Conservation (phyloP, 2,888 invertebrate species). For the Oscheius sp. region DNA sequence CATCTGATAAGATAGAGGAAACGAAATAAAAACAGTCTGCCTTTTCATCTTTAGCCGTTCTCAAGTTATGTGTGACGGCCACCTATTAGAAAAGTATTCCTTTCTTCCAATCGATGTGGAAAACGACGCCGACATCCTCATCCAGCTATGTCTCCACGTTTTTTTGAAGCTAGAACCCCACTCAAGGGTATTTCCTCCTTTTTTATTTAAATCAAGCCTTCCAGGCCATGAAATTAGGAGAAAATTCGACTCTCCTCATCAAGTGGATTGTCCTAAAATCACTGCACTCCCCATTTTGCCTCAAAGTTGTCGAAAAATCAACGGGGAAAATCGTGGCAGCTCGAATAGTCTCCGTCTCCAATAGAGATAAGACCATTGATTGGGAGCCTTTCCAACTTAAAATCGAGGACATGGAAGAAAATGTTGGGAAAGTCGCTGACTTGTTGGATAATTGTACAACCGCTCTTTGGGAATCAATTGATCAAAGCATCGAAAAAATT, state of each 20-base stretch:
- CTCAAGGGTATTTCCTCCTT: no score
- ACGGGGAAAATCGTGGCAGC: constrained; percentile 3
- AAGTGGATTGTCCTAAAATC: constrained; percentile 15
- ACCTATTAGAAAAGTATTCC: no score
- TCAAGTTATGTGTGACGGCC: no score
- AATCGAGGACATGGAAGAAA: background rate
- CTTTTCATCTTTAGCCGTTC: no score
- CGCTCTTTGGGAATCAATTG: constrained; percentile 14
- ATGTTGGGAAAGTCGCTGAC: background rate
- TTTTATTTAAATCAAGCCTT: no score
- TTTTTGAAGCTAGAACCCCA: no score
- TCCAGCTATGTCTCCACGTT: no score
- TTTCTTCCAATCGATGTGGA: no score
- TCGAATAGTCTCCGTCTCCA: constrained; percentile 5
- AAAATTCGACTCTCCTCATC: constrained; percentile 7
- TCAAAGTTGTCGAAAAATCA: constrained; percentile 3
- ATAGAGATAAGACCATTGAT: constrained; percentile 2
- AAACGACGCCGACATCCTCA: no score
- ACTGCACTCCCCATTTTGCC: constrained; percentile 13
- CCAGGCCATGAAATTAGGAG: no score
- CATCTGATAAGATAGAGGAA: no score
- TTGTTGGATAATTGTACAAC: constrained; percentile 1
- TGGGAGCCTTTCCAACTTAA: constrained; percentile 4
- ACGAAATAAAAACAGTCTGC: no score
- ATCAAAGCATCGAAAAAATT: background rate